Conservation (phyloP, 64 coral and sea anemone genomes). For the Astreopora myriophthalma region DNA sequence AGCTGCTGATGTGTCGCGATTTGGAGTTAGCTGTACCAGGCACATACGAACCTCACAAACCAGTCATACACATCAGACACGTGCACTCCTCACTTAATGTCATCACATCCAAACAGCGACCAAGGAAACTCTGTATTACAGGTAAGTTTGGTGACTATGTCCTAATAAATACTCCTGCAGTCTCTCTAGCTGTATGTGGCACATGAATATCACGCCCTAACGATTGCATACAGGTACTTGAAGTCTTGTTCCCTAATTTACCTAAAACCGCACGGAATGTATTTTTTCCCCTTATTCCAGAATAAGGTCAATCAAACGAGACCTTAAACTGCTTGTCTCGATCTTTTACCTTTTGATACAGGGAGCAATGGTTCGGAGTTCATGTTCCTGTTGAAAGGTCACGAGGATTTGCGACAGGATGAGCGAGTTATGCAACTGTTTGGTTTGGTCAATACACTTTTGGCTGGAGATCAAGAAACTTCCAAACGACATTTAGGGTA, state of each 20-base stretch:
- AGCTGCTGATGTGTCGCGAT: constrained; percentile 94
- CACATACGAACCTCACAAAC: constrained; percentile 93
- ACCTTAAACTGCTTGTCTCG: not conserved
- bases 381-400: constrained; percentile 96
- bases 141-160: constrained; percentile 15
- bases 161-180: too few species aligned
- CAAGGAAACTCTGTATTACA: constrained; percentile 88
- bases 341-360: not conserved
- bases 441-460: constrained; percentile 92
- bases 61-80: constrained; percentile 92
- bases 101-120: constrained; percentile 96
- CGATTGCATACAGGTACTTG: too few species aligned
- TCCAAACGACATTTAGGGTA: constrained; percentile 97
- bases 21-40: constrained; percentile 96
- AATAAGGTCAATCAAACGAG: too few species aligned
- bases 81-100: constrained; percentile 95
- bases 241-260: too few species aligned
- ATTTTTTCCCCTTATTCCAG: too few species aligned
- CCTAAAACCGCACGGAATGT: too few species aligned
- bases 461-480: constrained; percentile 84
- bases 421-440: constrained; percentile 98
- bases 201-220: too few species aligned
- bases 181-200: too few species aligned
- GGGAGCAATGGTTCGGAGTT: constrained; percentile 96
- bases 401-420: constrained; percentile 97